Evolutionary conservation across 2,888 invertebrate genomes (phyloP), one percentile per base, ranked within the genome.

Genomic region (Unio delphinus): DNA sequence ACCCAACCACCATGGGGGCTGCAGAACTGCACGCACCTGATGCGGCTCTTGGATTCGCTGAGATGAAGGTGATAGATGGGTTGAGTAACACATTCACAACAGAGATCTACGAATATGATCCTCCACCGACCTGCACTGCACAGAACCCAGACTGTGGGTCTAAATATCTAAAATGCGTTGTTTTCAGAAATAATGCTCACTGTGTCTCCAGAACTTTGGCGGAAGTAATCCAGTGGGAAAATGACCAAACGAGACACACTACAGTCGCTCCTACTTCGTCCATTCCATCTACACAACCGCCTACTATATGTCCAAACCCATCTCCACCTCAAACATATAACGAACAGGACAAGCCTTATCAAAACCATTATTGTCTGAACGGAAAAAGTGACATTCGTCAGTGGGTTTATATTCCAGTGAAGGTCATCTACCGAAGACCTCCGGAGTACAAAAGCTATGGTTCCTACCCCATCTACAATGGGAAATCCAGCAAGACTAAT

Each of bases 351-450:
- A 78, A 70, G 64, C 80, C 81, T 1, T 71, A 77, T 20, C 86
- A 86, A 70, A 86, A 86, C 65, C 79, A 73, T 17, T 86, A 80
- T 71, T 85, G 85, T 70, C 72, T 82, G 45, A 79, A 85, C 66
- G 82, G 83, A 8, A 73, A 74, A 34, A 83, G 84, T 67, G 84
- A 85, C 62, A 79, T 72, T 0, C 72, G 72, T 28, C 75, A 83
- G 62, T 86, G 86, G 86, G 83, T 81, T 4, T 84, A 80, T 65
- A 67, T 86, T 15, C 84, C 86, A 1, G 78, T 85, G 1, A 80
- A 83, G 69, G 73, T 86, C 34, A 81, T 84, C 60, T 74, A 80
- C 55, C 77, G 76, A 62, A 61, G 86, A 57, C 82, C 86, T 0
- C 82, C 83, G 11, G 84, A 85, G 61, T 82, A 78, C 66, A 73